Evolutionary conservation across 2,113 vertebrate species (phyloP).

Genomic region (Leiothrix lutea): DNA sequence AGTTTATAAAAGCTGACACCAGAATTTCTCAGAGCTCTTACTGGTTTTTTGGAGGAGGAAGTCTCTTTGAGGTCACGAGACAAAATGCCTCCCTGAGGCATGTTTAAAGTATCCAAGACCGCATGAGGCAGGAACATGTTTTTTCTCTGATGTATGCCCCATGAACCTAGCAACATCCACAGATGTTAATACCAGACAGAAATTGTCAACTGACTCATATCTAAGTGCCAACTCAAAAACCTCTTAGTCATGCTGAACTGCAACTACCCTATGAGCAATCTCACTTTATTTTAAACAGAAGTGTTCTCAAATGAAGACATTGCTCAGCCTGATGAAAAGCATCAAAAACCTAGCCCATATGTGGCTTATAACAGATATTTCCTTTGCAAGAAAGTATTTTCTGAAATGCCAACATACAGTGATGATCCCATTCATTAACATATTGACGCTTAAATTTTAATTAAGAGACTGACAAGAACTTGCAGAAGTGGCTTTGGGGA

Average conservation of each 20-base stretch:
- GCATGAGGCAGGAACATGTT: background rate
- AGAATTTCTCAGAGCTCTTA: background rate
- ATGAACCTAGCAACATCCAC: background rate
- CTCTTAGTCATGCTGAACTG: background rate
- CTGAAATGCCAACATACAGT: background rate
- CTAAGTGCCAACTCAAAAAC: background rate
- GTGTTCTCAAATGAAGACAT: background rate
- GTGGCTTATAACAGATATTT: background rate
- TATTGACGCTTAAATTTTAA: background rate
- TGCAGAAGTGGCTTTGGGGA: background rate
- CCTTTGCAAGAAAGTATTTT: background rate
- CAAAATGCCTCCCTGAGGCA: background rate
- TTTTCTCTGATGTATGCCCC: background rate
- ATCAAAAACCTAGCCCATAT: background rate
- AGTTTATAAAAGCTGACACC: background rate
- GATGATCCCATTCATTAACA: background rate
- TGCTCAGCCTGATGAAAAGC: background rate
- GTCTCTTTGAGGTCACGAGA: background rate
- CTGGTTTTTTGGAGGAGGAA: background rate
- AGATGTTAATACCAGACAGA: background rate
- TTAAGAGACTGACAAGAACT: constrained; percentile 6
- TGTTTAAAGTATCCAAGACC: background rate
- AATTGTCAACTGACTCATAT: background rate
- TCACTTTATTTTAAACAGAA: background rate
- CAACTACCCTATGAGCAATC: background rate